A percentile compares a stretch with the other conserved stretches of the same genome.
phyloP scores from a whole-genome alignment of 1,140 invertebrate genomes.

The Platyura marginata region DNA sequence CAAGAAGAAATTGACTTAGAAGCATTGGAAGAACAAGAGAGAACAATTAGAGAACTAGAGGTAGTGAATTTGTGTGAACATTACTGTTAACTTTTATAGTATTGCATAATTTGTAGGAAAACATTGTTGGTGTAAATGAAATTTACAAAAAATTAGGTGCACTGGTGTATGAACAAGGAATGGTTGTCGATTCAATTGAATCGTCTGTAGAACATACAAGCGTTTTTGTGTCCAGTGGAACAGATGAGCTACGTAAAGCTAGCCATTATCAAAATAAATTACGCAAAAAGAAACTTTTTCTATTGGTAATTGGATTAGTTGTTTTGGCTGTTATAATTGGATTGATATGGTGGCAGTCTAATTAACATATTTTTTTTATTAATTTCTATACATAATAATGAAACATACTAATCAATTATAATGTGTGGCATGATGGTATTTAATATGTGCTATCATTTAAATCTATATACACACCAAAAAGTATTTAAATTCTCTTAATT shows the following conservation, averaged over 20 bases:
- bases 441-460: no score
- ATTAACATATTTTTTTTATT: not conserved
- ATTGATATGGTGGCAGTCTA: not conserved
- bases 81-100: conserved; percentile 3
- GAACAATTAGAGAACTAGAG: conserved; percentile 76
- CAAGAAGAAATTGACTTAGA: conserved; percentile 70
- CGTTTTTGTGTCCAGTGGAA: conserved; percentile 66
- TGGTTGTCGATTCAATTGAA: conserved; percentile 92
- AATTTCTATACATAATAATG: not conserved
- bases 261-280: conserved; percentile 47
- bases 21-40: conserved; percentile 74
- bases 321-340: not conserved
- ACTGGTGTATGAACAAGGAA: conserved; percentile 94
- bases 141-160: conserved; percentile 96
- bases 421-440: no score
- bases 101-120: conserved; percentile 40
- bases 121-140: conserved; percentile 92
- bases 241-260: conserved; percentile 62
- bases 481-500: no score
- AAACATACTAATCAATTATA: no score
- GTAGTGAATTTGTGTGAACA: conserved; percentile 26
- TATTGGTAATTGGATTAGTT: not conserved
- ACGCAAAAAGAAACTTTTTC: not conserved
- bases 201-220: conserved; percentile 83
- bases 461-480: no score